Evolutionary conservation across 2,113 vertebrate species (phyloP), one percentile per base, ranked within the genome.

Genomic region (Phalacrocorax brasilianus): DNA sequence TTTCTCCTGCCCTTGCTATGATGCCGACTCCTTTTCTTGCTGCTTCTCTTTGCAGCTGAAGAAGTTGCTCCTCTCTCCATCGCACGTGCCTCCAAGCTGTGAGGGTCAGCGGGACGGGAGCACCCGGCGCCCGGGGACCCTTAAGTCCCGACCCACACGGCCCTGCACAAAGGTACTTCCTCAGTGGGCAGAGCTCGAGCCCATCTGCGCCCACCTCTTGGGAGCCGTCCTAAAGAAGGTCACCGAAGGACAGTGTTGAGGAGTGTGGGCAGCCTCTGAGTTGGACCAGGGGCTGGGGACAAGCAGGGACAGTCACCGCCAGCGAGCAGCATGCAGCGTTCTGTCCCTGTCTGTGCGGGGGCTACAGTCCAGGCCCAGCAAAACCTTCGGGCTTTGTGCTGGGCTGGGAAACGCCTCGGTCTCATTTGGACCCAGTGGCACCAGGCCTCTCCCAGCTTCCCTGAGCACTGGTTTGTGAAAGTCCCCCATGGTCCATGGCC

Each of bases 61-160:
- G 98, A 99, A 99, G 96, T 98, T 99, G 91, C 98, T 99, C 89
- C 98, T 99, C 77, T 98, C 99, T 85, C 99, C 99, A 7, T 98
- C 99, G 28, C 98, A 98, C n/a, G 93, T 98, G 78, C 98, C 98
- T 42, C 86, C 95, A 2, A 98, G 97, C 96, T 96, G 98, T 24
- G 99, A 99, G n/a, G 77, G 96, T 70, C 98, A 98, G 97, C 99
- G 98, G 98, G 99, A 99, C 5, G 98, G 98, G 89, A 96, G 94
- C 23, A 3, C 97, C 86, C 98, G 98, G 96, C 98, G 97, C 96
- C 98, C 98, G 93, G 98, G 98, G 98, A 97, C 97, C 96, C 97
- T 97, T 72, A 98, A 98, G 70, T 98, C 98, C 47, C 98, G 98
- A 93, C 97, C 98, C 8, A 71, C 98, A 68, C 98, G 99, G 90